Evolutionary conservation across 2,888 invertebrate genomes (phyloP), one percentile per base, ranked within the genome.

Genomic region (Elmis aenea): DNA sequence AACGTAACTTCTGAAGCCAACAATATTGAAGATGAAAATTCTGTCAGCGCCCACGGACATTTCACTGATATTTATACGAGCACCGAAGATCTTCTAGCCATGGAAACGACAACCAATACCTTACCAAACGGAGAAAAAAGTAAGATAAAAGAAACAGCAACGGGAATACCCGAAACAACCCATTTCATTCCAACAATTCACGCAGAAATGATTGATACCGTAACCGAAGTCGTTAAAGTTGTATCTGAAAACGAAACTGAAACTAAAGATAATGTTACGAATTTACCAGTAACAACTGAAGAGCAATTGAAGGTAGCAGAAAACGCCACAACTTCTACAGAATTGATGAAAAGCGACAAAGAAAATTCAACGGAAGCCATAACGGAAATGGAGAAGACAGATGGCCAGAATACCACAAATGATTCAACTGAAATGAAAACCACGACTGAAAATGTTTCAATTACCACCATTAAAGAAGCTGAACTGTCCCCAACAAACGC

Each of bases 101-200:
- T 66, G 48, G 67, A 67, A 51, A 64, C 66, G 1, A 67, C 66
- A 3, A 67, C 65, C 1, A 56, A 52, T 21, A 42, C 46, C 15
- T 33, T 50, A 22, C 44, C 50, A n/a, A n/a, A n/a, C n/a, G n/a
- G n/a, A n/a, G n/a, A n/a, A n/a, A n/a, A n/a, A n/a, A n/a, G n/a
- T 14, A 34, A 33, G 2, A 11, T 23, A 1, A 42, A 31, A 20
- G 26, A 33, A 13, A 2, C 16, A 3, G 13, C 15, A n/a, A 26
- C 25, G n/a, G 22, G 16, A 12, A 27, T 13, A 13, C 20, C 21
- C 3, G 13, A n/a, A n/a, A n/a, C n/a, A n/a, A n/a, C n/a, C n/a
- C n/a, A 5, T 8, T 8, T 8, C 5, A 33, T 26, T 15, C 44
- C 51, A 5, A 33, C 33, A 5, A 16, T 61, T 9, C 46, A 50